Conservation (phyloP, 2,888 invertebrate species). For the Drosophila rellima region DNA sequence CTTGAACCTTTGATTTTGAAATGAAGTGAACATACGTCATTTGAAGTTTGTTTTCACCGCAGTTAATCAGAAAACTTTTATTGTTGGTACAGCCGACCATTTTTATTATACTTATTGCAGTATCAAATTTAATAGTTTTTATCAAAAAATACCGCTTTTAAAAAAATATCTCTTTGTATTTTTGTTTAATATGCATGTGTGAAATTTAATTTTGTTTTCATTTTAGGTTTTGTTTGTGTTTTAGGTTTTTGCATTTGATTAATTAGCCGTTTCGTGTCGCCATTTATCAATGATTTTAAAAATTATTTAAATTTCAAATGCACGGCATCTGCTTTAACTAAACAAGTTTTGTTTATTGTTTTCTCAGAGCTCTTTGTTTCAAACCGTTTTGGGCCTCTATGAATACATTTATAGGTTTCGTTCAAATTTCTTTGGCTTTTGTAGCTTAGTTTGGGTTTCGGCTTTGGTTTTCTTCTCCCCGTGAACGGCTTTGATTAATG, state of each 20-base stretch:
- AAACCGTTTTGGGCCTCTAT: conserved; percentile 38
- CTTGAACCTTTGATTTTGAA: not conserved
- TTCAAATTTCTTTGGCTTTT: conserved; percentile 49
- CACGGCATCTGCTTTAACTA: conserved; percentile 49
- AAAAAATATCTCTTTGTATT: conserved; percentile 16
- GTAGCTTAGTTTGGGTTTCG: conserved; percentile 26
- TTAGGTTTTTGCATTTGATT: conserved; percentile 72
- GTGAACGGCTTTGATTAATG: conserved; percentile 69
- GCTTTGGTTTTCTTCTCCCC: conserved; percentile 29
- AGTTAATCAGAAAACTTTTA: conserved; percentile 6
- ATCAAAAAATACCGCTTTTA: conserved; percentile 19
- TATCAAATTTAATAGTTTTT: conserved; percentile 20
- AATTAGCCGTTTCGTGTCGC: conserved; percentile 72
- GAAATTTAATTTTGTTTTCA: conserved; percentile 26
- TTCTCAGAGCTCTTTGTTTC: conserved; percentile 43
- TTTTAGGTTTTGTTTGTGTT: conserved; percentile 23
- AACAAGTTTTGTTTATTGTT: conserved; percentile 73
- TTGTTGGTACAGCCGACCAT: conserved; percentile 1
- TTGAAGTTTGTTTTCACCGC: conserved; percentile 3
- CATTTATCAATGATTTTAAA: conserved; percentile 71
- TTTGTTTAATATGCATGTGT: conserved; percentile 36
- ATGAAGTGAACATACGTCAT: not conserved
- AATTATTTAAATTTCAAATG: conserved; percentile 71
- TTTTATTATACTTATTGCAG: conserved; percentile 17
- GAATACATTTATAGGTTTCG: conserved; percentile 39